Percentiles rank a stretch among this genome's conserved stretches.
phyloP scores from a whole-genome alignment of 2,113 vertebrate genomes.

The Nettapus auritus region DNA sequence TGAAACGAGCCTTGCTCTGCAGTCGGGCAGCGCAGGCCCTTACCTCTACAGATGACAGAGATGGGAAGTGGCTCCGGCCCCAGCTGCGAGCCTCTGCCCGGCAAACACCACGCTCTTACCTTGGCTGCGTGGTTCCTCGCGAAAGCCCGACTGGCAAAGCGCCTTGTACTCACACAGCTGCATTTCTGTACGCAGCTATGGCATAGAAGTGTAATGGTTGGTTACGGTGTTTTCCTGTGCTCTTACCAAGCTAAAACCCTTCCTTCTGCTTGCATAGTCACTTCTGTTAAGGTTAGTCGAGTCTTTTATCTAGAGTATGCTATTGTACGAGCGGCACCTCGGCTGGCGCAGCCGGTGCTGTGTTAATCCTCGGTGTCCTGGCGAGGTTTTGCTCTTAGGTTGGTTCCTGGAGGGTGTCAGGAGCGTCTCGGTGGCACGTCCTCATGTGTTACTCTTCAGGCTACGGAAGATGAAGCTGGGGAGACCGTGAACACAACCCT shows the following conservation, averaged over 20 bases:
- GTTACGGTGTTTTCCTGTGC: neutral
- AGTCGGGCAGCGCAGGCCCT: fast-evolving
- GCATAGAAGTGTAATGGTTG: neutral
- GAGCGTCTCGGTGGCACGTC: neutral
- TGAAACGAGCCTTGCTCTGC: neutral
- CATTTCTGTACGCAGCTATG: neutral
- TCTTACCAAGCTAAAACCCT: neutral
- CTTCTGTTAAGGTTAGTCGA: neutral
- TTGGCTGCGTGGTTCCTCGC: neutral
- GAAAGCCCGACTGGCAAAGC: neutral
- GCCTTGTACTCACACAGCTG: neutral
- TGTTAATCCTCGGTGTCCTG: neutral
- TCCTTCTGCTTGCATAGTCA: neutral
- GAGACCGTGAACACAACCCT: neutral
- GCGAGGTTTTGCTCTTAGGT: neutral
- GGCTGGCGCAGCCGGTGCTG: fast-evolving
- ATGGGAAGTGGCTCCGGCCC: neutral
- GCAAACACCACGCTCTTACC: neutral
- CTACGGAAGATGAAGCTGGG: neutral
- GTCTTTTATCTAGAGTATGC: neutral
- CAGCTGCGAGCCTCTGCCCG: neutral
- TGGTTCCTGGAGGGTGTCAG: neutral
- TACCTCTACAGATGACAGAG: fast-evolving
- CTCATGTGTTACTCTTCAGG: neutral
- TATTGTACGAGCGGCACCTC: neutral